Evolutionary conservation across 2,113 vertebrate species (phyloP).

Genomic region (Oriolus oriolus): DNA sequence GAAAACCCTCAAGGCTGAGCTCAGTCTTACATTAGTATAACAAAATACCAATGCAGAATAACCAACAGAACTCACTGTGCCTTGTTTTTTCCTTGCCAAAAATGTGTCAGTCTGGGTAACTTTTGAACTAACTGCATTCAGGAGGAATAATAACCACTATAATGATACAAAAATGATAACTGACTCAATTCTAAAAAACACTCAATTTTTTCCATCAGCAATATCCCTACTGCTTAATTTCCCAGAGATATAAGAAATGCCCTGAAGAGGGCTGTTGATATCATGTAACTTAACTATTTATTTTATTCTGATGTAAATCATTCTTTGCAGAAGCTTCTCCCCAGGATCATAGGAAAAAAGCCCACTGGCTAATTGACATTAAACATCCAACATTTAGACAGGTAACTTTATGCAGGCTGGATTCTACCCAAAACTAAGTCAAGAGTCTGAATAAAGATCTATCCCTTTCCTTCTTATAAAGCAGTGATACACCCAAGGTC

Average conservation of each 20-base stretch:
- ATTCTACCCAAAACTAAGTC: not conserved
- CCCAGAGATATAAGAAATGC: not conserved
- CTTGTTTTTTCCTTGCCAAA: not conserved
- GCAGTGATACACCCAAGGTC: not conserved
- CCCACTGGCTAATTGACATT: not conserved
- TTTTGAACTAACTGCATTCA: not conserved
- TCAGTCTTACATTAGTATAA: not conserved
- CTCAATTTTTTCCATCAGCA: not conserved
- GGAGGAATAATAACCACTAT: not conserved
- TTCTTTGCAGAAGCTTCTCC: not conserved
- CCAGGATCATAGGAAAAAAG: not conserved
- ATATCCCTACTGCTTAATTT: not conserved
- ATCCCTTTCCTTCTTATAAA: not conserved
- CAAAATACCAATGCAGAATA: not conserved
- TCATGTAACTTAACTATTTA: not conserved
- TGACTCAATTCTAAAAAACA: not conserved
- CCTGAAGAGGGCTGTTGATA: not conserved
- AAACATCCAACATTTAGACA: not conserved
- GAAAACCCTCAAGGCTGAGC: not conserved
- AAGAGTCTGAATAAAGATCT: not conserved
- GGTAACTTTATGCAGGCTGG: not conserved
- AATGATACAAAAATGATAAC: not conserved
- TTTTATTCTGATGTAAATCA: not conserved
- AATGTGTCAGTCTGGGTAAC: not conserved
- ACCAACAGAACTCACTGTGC: not conserved